Conservation (phyloP, 1,140 invertebrate genomes). For the Apis mellifera region Amel_HAv3.1 CM009937.2:13561501-13562000, state of each 20-base stretch:
- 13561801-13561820: too few relatives aligned
- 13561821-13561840: too few relatives aligned
- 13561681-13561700: background rate
- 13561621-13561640: slow-evolving; percentile 18
- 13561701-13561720: too few relatives aligned
- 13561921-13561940: slow-evolving; percentile 39
- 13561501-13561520: background rate
- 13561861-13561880: too few relatives aligned
- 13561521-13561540: background rate
- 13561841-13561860: too few relatives aligned
- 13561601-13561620: slow-evolving; percentile 7
- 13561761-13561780: too few relatives aligned
- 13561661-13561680: slow-evolving; percentile 32
- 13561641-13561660: background rate
- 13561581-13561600: background rate
- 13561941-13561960: slow-evolving; percentile 72
- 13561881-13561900: background rate
- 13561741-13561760: too few relatives aligned
- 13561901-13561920: background rate
- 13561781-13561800: too few relatives aligned
- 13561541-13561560: background rate
- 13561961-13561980: slow-evolving; percentile 47
- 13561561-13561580: background rate
- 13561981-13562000: slow-evolving; percentile 65
- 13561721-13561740: too few relatives aligned